Evolutionary conservation across 2,797 vertebrate genomes (phyloP).

Genomic region (Darevskia mixta): DNA sequence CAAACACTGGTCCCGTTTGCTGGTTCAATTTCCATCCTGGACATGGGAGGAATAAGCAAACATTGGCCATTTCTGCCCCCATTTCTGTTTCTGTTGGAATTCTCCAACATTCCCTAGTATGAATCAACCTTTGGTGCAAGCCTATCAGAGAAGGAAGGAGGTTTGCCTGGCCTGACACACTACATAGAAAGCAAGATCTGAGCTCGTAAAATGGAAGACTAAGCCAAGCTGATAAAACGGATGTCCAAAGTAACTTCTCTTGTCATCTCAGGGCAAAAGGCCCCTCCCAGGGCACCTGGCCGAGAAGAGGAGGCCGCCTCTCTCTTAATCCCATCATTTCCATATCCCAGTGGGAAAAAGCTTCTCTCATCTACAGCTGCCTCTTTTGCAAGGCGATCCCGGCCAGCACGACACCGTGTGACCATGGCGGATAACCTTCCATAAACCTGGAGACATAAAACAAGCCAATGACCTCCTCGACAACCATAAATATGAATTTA

Average conservation of each 20-base stretch:
- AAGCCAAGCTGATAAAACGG: constrained; percentile 50
- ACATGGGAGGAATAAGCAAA: too few relatives aligned
- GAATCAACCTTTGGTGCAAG: not conserved
- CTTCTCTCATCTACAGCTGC: constrained; percentile 52
- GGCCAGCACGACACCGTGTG: constrained; percentile 68
- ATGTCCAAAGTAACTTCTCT: constrained; percentile 59
- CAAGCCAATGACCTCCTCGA: constrained; percentile 72
- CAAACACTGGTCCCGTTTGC: too few relatives aligned
- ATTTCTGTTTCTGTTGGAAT: too few relatives aligned
- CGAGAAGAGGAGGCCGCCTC: not conserved
- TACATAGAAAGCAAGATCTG: constrained; percentile 1
- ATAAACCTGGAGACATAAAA: constrained; percentile 75
- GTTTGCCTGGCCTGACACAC: not conserved
- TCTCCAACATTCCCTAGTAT: too few relatives aligned
- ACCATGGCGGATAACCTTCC: constrained; percentile 71
- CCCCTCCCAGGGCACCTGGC: constrained; percentile 40
- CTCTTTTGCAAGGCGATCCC: constrained; percentile 46
- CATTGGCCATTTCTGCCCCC: too few relatives aligned
- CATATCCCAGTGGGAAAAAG: constrained; percentile 56
- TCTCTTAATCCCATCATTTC: constrained; percentile 66
- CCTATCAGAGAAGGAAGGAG: too few relatives aligned
- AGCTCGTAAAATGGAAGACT: constrained; percentile 40
- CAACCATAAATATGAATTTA: constrained; percentile 76
- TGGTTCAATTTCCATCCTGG: too few relatives aligned
- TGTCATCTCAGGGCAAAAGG: constrained; percentile 56